phyloP scores from a whole-genome alignment of 2,113 vertebrate species.

The Siphamia tubifer region DNA sequence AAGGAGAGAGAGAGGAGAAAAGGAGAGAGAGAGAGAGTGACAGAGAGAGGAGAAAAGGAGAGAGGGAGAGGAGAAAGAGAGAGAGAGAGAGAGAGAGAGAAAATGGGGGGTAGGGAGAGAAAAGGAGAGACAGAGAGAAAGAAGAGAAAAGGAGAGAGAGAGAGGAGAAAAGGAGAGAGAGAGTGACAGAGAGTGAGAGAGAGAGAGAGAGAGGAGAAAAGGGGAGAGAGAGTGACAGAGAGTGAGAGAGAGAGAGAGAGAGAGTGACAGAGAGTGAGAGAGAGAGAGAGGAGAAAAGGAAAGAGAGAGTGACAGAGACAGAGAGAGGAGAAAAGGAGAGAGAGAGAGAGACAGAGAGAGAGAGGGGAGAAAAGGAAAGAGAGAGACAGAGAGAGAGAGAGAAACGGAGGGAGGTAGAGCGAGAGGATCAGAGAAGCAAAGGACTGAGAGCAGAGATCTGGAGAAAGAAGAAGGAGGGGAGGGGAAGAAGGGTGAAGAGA shows the following conservation, averaged over 20 bases:
- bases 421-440: conserved; percentile 41
- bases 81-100: neutral
- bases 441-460: conserved; percentile 22
- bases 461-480: conserved; percentile 1
- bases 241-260: conserved; percentile 32
- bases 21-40: conserved; percentile 26
- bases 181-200: conserved; percentile 16
- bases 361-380: neutral
- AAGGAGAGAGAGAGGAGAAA: conserved; percentile 33
- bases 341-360: too few relatives aligned
- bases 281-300: conserved; percentile 1
- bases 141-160: conserved; percentile 35
- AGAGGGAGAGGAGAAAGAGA: too few relatives aligned
- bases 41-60: conserved; percentile 5
- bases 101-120: conserved; percentile 32
- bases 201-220: too few relatives aligned
- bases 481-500: too few relatives aligned
- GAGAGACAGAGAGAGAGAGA: conserved; percentile 12
- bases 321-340: conserved; percentile 4
- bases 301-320: too few relatives aligned
- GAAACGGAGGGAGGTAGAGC: conserved; percentile 24
- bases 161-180: conserved; percentile 28
- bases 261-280: conserved; percentile 34
- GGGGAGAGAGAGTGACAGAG: too few relatives aligned
- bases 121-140: too few relatives aligned